phyloP scores from a whole-genome alignment of 53 echinoderm and acorn worm species.

The Antedon mediterranea region DNA sequence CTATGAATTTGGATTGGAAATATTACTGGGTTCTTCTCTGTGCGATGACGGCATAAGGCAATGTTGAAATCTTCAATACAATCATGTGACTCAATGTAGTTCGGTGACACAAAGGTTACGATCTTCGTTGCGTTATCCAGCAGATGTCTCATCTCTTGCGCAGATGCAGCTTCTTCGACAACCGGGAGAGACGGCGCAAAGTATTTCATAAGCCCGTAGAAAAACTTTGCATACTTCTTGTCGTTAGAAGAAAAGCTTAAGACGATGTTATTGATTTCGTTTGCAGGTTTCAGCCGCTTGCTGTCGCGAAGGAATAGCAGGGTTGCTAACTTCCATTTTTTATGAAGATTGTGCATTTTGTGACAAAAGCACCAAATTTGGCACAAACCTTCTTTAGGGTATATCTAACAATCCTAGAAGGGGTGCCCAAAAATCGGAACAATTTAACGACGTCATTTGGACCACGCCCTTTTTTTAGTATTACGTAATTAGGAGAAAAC shows the following conservation, averaged over 20 bases:
- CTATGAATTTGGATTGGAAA: constrained; percentile 45
- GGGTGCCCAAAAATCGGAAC: no score
- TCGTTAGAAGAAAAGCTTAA: constrained; percentile 56
- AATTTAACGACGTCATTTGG: no score
- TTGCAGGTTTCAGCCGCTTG: not conserved
- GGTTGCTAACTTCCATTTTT: no score
- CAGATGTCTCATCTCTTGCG: constrained; percentile 32
- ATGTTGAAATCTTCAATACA: constrained; percentile 86
- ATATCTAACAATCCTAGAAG: no score
- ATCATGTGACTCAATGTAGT: constrained; percentile 56
- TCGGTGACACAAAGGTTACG: constrained; percentile 61
- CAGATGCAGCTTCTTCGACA: constrained; percentile 18
- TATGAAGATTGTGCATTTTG: no score
- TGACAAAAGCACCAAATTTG: no score
- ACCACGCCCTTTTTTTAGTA: no score
- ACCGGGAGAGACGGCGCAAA: constrained; percentile 26
- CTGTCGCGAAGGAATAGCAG: not conserved
- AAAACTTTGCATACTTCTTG: constrained; percentile 36
- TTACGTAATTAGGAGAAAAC: no score
- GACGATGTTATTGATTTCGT: constrained; percentile 30
- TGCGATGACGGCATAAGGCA: constrained; percentile 63
- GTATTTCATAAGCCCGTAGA: constrained; percentile 3
- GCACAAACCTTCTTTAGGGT: no score
- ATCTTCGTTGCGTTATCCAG: constrained; percentile 50
- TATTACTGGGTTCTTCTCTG: constrained; percentile 22